A percentile compares a stretch with the other conserved stretches of the same genome.
Conservation (phyloP, 2,113 vertebrate species). For the Donacobius atricapilla region DNA sequence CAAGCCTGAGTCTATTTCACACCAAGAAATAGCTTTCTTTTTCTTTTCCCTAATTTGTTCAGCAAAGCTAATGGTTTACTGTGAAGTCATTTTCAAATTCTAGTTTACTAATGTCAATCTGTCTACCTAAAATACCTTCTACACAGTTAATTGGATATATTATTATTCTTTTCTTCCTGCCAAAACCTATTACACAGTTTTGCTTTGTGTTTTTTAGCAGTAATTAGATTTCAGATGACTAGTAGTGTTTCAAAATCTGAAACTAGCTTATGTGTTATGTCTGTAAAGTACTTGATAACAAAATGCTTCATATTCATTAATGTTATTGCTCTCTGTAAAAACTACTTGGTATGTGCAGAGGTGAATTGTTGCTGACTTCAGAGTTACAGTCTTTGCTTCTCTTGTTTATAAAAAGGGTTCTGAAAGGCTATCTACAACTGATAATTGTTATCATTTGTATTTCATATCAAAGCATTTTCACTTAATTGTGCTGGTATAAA, state of each 20-base stretch:
- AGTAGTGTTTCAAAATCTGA: background rate
- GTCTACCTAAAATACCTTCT: background rate
- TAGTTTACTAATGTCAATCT: background rate
- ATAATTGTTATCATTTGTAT: background rate
- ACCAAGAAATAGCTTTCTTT: background rate
- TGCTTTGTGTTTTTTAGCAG: background rate
- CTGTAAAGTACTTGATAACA: background rate
- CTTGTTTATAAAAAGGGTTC: background rate
- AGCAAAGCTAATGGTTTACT: background rate
- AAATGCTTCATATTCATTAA: background rate
- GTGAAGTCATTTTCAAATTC: background rate
- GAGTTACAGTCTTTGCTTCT: background rate
- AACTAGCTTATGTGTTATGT: background rate
- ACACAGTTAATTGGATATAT: background rate
- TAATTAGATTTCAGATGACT: background rate
- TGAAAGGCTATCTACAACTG: background rate
- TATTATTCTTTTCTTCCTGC: background rate
- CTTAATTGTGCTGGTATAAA: background rate
- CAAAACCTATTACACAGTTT: background rate
- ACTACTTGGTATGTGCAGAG: background rate
- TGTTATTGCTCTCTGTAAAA: background rate
- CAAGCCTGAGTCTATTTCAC: background rate
- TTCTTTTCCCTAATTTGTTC: background rate
- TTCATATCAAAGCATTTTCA: background rate
- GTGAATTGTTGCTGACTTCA: background rate